Base-by-base conservation (phyloP, 2,888 invertebrate species). In the Ellobium chinense region DNA sequence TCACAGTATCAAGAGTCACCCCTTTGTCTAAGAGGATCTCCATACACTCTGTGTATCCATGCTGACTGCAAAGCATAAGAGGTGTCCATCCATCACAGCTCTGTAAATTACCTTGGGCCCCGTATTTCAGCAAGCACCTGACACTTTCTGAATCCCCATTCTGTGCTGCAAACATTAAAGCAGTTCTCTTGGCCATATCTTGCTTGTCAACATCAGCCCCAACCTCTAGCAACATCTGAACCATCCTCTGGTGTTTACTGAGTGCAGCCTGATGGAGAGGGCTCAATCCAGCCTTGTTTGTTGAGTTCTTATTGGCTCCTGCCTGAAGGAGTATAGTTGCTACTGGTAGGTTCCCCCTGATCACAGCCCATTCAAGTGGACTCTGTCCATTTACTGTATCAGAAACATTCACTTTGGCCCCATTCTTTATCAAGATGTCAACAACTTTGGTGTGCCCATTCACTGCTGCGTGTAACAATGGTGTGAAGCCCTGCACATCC, bases 141-240 rank as follows among this genome's bases (percentile, higher is more conserved):
- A 69, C 54, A 29, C 27, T 69, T 29, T 54, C 27, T 9, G 24
- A 29, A 54, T 69, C 29, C 34, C 69, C 69, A 14, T 69, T 46
- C 21, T 31, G 5, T 29, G 69, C 69, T 29, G 69, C 69, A 9
- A 54, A 54, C 69, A 69, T 69, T n/a, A 69, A 29, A 54, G 69
- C 21, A 7, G 69, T 69, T 54, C 69, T 24, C 3, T 54, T 29
- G 3, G 3, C 18, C 54, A 1, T 31, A 29, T 69, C 54, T 29
- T 3, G 2, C 21, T 14, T 12, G 39, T 69, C 29, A 27, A 54
- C n/a, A 18, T 34, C 29, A 54, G 69, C 69, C 2, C 34, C 54
- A 27, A 9, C 31, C 29, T 54, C 29, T 5, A 54, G 21, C 29
- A 69, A 54, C 14, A 54, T 27, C n/a, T 56, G 2, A 12, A 69